Base-by-base conservation (phyloP, 2,113 vertebrate species). In the Pyrgilauda ruficollis region DNA sequence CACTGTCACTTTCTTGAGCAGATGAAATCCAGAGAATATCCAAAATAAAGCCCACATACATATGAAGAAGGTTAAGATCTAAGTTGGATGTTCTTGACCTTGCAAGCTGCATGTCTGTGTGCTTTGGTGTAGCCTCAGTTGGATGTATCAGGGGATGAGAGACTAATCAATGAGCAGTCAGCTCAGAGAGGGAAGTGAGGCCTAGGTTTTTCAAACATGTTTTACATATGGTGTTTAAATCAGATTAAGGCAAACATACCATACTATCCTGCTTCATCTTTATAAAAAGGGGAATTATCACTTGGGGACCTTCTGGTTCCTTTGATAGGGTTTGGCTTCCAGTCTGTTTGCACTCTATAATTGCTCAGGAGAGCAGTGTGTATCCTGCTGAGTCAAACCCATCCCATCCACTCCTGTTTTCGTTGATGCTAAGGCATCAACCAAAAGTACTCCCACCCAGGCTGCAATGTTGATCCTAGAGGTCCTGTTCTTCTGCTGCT, bases 141-240 rank as follows among this genome's bases (percentile, higher is more conserved):
- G 24, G 39, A 81, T 53, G 23, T 69, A 39, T 24, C 8, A 67
- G 31, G 1, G 6, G 13, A 24, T 74, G 72, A 77, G 87, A 87
- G 31, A 49, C 13, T 73, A 22, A 49, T 0, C 0, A 0, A 49
- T 24, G 17, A 69, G 50, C 8, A 7, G 28, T 56, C 11, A 27
- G 81, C 55, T 89, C 37, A 41, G 39, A 90, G 26, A 31, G 6
- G 11, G 27, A 46, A 15, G 31, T 27, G 64, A 44, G 53, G 19
- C 67, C 55, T 35, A 4, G 41, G 8, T 26, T 78, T 81, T 74
- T 69, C n/a, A 58, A 87, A 74, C 0, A 3, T 16, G 9, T 81
- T 84, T 90, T 87, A 77, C 31, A 4, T 46, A 47, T 3, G 5
- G 9, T 10, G 52, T 90, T 64, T 1, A 59, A 72, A 68, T 61